Base-by-base conservation (phyloP, 2,113 vertebrate genomes). In the Oenanthe melanoleuca region DNA sequence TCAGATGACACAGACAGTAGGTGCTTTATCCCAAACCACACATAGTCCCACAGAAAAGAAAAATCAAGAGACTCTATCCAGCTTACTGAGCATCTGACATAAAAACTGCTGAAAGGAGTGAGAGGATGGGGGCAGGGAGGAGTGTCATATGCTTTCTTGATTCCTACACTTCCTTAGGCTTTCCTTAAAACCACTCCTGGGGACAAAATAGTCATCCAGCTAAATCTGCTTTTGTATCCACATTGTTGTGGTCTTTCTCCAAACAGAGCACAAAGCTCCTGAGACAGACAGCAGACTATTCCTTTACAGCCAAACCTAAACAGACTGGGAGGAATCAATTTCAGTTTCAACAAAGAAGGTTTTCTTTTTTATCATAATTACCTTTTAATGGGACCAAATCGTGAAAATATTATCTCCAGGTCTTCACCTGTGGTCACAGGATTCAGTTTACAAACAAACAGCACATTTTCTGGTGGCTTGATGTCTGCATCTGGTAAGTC, bases 381-480 rank as follows among this genome's bases (percentile, higher is more conserved):
- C 99, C 99, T 99, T 98, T 99, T 98, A 93, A 99, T 99, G 79
- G 95, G 26, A 53, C 99, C 99, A 92, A 99, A 99, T 91, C 99
- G 98, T 85, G 99, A 99, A 93, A 99, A 99, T 97, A 99, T 99
- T 90, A 99, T 99, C 91, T 99, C 99, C 80, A 99, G 97, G 91
- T 99, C 99, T 92, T 99, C 99, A 87, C 99, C 99, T 40, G 99
- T 99, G 92, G 99, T 99, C 80, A 99, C 99, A 10, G 99, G 99
- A 97, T 99, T 99, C 74, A 99, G 97, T 92, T 99, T 99, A 96
- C 99, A 99, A 49, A 99, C 99, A 97, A 99, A 99, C 13, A 99
- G 96, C 18, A 99, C 99, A 15, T 99, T 99, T 97, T 99, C 99
- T 53, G 99, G 99, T 75, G 99, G 99, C 83, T 97, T 99, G 55